phyloP scores from a whole-genome alignment of 2,888 invertebrate genomes.

The Sesia bembeciformis region DNA sequence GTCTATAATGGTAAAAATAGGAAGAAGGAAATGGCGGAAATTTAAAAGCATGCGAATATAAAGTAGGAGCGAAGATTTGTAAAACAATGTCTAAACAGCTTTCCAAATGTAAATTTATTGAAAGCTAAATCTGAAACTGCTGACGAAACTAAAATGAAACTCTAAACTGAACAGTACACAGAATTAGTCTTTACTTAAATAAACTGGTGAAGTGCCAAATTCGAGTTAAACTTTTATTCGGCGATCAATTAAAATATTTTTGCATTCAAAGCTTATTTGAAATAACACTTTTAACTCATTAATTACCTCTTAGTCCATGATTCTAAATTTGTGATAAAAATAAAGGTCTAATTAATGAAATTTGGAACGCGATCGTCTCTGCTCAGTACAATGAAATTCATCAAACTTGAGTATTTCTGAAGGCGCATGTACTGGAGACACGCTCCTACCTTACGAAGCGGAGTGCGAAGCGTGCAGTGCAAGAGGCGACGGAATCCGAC shows the following conservation, averaged over 20 bases:
- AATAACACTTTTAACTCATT: too few species aligned
- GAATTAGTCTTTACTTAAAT: neutral
- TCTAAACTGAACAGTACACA: neutral
- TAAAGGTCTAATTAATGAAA: too few species aligned
- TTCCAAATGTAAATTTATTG: neutral
- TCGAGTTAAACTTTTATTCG: too few species aligned
- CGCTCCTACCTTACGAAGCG: slow-evolving; percentile 70
- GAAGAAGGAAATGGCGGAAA: slow-evolving; percentile 41
- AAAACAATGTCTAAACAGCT: neutral
- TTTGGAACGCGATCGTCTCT: too few species aligned
- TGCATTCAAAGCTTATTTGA: too few species aligned
- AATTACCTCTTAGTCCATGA: too few species aligned
- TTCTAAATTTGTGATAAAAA: too few species aligned
- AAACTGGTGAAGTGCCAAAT: too few species aligned
- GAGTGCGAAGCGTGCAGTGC: slow-evolving; percentile 69
- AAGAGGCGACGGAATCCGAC: slow-evolving; percentile 59
- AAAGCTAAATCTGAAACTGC: neutral
- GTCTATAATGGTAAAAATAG: slow-evolving; percentile 34
- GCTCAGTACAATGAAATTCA: too few species aligned
- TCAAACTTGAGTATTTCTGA: too few species aligned
- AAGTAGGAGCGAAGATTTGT: slow-evolving; percentile 57
- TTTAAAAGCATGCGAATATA: slow-evolving; percentile 58
- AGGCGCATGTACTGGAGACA: slow-evolving; percentile 8
- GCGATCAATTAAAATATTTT: too few species aligned
- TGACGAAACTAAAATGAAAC: neutral